phyloP scores from a whole-genome alignment of 64 coral and sea anemone species.

The Stichodactyla mertensii region DNA sequence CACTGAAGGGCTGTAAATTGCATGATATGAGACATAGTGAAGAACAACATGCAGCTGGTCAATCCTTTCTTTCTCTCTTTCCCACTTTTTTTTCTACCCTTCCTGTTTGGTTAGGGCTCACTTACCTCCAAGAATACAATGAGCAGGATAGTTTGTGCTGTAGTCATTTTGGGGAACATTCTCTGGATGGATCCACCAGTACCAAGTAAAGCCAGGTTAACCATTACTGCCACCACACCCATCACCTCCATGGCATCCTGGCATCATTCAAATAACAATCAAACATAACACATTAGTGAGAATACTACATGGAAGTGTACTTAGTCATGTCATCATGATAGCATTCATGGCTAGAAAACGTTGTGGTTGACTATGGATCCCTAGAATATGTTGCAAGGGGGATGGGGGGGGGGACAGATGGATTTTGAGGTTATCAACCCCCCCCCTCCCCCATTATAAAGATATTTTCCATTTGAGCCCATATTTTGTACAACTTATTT shows the following conservation, averaged over 20 bases:
- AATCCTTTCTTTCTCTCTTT: neutral
- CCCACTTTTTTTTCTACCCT: neutral
- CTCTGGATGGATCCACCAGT: slow-evolving; percentile 82
- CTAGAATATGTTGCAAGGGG: no score
- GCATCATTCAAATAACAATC: neutral
- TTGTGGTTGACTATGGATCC: no score
- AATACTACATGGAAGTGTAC: no score
- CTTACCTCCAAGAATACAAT: slow-evolving; percentile 87
- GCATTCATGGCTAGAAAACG: no score
- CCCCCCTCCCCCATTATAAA: no score
- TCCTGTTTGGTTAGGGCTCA: neutral
- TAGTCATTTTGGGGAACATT: slow-evolving; percentile 95
- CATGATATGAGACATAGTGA: no score
- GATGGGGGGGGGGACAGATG: no score
- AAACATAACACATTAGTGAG: neutral
- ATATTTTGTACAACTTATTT: no score
- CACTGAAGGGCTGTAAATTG: neutral
- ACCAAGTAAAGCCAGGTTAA: slow-evolving; percentile 91
- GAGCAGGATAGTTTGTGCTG: slow-evolving; percentile 71
- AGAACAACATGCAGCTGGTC: neutral
- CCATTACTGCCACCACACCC: slow-evolving; percentile 95
- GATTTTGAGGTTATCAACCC: no score
- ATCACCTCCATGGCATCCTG: slow-evolving; percentile 99
- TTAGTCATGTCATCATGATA: no score
- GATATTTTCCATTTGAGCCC: no score